These are phyloP conservation scores for Mystacornis crossleyi DNA, from an alignment of 2,113 vertebrate genomes.

Conservation along the genomic window DNA sequence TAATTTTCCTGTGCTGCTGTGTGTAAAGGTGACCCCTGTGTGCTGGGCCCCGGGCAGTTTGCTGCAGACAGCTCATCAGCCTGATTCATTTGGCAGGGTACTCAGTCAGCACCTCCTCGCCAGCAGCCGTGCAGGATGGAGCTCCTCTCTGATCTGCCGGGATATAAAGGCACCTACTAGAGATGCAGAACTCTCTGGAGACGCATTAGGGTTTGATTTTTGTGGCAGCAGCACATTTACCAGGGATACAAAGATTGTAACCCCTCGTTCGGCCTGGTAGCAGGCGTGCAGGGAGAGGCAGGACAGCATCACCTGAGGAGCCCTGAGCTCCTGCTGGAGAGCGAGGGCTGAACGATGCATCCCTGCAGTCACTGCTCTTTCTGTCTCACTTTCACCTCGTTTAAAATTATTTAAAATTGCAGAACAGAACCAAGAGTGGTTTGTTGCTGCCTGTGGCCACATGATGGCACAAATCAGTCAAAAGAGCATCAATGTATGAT, in stretches of 20 bases:
- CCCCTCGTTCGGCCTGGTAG: background rate
- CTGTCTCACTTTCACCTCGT: background rate
- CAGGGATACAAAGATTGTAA: background rate
- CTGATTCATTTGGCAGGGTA: slow-evolving; percentile 67
- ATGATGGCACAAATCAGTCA: slow-evolving; percentile 73
- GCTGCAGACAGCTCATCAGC: slow-evolving; percentile 74
- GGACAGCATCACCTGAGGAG: background rate
- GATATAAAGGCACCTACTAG: background rate
- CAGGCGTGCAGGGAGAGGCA: background rate
- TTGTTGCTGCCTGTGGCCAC: slow-evolving; percentile 58
- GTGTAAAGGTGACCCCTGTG: slow-evolving; percentile 77
- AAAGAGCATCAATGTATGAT: background rate
- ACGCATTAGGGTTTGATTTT: background rate
- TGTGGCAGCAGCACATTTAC: background rate
- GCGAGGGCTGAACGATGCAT: background rate
- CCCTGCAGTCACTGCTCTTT: background rate
- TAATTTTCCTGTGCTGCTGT: slow-evolving; percentile 77
- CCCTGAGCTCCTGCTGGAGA: background rate
- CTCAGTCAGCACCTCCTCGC: background rate
- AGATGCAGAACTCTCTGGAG: background rate
- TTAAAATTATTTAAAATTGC: background rate
- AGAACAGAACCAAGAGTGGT: background rate
- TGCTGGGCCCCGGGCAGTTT: slow-evolving; percentile 39
- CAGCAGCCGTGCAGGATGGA: background rate
- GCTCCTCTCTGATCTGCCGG: slow-evolving; percentile 1